Percentiles rank a stretch among this genome's conserved stretches.
These are phyloP conservation scores for Argya squamiceps DNA, from an alignment of 2,797 vertebrate species.

Conservation along the genomic window DNA sequence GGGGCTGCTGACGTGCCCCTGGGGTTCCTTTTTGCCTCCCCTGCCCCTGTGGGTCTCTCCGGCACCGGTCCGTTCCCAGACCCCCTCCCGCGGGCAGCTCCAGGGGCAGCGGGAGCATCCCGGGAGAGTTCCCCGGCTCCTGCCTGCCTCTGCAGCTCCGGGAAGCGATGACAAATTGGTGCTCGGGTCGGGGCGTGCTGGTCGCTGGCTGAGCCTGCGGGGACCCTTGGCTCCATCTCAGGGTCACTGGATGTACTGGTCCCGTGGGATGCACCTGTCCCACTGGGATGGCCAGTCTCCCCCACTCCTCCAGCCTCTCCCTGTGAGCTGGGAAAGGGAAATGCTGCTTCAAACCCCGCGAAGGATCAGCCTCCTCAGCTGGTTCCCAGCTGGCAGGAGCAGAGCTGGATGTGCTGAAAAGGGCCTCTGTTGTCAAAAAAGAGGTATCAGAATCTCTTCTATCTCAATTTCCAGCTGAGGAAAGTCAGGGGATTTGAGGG, in stretches of 20 bases:
- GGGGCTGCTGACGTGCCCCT: neutral
- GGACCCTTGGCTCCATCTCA: neutral
- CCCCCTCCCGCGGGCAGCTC: neutral
- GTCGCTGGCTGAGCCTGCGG: neutral
- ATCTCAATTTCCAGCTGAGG: neutral
- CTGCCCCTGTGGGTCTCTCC: neutral
- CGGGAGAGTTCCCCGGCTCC: rapidly evolving
- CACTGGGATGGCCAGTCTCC: rapidly evolving
- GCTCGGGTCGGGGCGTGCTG: rapidly evolving
- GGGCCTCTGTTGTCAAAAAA: neutral
- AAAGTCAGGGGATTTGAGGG: neutral
- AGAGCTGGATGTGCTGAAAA: neutral
- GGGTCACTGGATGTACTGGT: neutral
- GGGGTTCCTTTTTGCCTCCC: neutral
- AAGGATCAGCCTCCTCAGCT: neutral
- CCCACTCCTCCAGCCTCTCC: neutral
- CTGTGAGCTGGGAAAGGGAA: rapidly evolving
- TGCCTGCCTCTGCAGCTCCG: neutral
- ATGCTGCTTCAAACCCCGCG: neutral
- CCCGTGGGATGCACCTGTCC: rapidly evolving
- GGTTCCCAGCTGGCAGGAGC: neutral
- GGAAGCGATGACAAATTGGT: rapidly evolving
- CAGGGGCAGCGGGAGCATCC: neutral
- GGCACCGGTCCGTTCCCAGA: neutral
- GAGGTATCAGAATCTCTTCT: neutral